Base-by-base conservation (phyloP, 2,888 invertebrate genomes). In the Ctena decussata region DNA sequence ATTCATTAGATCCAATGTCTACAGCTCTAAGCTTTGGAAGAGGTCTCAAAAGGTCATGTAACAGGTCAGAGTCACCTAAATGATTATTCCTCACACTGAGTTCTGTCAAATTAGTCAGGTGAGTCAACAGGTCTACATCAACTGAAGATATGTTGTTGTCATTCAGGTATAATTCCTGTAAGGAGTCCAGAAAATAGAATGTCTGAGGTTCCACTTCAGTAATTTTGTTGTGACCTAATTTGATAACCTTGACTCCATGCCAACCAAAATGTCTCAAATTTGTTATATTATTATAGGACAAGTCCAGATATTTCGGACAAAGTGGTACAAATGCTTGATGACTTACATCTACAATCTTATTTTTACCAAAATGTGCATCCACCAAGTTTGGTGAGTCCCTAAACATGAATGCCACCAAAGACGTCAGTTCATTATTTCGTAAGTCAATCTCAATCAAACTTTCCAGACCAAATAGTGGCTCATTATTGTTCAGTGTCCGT, bases 261-360 rank as follows among this genome's bases (percentile, higher is more conserved):
- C 95, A 95, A 32, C 94, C 94, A 46, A 86, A 90, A 87, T 92
- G 88, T 30, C 86, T 80, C 0, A 95, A 77, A n/a, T 60, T 70
- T 6, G 73, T 86, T 6, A 95, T 77, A 24, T 85, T 80, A 82
- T 95, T 95, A 44, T 90, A 76, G 0, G 95, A 94, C 35, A 95
- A 84, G 77, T 95, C 94, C 32, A 95, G 83, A 27, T 88, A 32
- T 12, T 90, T 86, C 3, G 94, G 93, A 18, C 92, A 86, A 24
- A 91, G 84, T n/a, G 91, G 92, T 21, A 90, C 84, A 84, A 95
- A 95, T 2, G 94, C 90, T 12, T 86, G 89, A 60, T 91, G 89
- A 79, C 92, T 89, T 0, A 94, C 74, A 24, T 74, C 85, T 0
- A 77, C 70, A 39, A 95, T 94, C 27, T 84, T 85, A 86, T 95